Percentiles rank a stretch among this genome's conserved stretches.
phyloP scores from a whole-genome alignment of 1,140 invertebrate genomes.

The Neotoxoptera formosana region DNA sequence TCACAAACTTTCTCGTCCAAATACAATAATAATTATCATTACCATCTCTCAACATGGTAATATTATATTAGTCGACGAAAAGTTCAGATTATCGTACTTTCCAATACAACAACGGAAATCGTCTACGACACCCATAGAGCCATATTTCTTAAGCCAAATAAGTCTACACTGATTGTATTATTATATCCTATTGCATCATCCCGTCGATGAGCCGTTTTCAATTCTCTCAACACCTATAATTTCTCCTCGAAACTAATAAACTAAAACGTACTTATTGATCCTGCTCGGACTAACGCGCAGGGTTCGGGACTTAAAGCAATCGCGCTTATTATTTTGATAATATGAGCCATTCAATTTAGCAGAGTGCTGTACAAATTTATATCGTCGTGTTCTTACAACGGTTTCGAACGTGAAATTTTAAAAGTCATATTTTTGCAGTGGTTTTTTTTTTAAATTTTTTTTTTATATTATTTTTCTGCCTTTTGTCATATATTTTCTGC shows the following conservation, averaged over 20 bases:
- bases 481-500: neutral
- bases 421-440: neutral
- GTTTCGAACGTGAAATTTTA: neutral
- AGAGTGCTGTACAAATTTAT: neutral
- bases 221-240: neutral
- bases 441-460: too few species aligned
- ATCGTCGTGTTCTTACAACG: neutral
- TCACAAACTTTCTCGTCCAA: neutral
- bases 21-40: neutral
- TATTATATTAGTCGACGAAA: neutral
- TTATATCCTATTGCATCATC: neutral
- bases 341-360: neutral
- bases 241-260: neutral
- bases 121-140: neutral
- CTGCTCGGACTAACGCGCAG: neutral
- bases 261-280: neutral
- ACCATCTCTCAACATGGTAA: neutral
- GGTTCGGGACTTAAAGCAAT: neutral
- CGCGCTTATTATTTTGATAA: neutral
- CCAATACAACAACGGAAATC: neutral
- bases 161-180: neutral
- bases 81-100: neutral
- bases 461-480: neutral
- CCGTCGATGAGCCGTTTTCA: neutral
- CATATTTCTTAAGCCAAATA: neutral